Base-by-base conservation (phyloP, 2,113 vertebrate genomes). In the Psilopogon haemacephalus region DNA sequence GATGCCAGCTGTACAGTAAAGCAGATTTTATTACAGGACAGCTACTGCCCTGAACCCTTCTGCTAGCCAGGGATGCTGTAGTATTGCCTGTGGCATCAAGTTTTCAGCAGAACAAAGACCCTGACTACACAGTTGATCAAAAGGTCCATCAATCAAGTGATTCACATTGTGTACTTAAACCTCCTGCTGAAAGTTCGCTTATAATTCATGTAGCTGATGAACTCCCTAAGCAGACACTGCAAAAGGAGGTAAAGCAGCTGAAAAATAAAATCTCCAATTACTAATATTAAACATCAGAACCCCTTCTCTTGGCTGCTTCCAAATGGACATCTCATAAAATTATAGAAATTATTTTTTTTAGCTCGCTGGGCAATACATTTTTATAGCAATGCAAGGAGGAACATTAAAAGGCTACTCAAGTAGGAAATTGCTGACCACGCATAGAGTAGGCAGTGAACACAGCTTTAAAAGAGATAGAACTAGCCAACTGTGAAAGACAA, bases 161-260 rank as follows among this genome's bases (percentile, higher is more conserved):
- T 86, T 95, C 84, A 85, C 74, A 83, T 83, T 83, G 88, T 89
- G 79, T 96, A 88, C 78, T 92, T 92, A 94, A 92, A 74, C 48
- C 42, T 91, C 90, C 56, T 86, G 71, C 30, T 87, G 82, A 80
- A 94, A 94, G 89, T 71, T 68, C 85, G 68, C 42, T 70, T 92
- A 58, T 92, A 91, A 94, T 91, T 92, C 75, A 89, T 65, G 71
- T 5, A 63, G n/a, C 82, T 77, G 75, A 83, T 1, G 11, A 88
- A 60, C 42, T 93, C 81, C 64, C 56, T 80, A 52, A 83, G 56
- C 63, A 91, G 18, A 52, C 70, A 32, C 55, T 80, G 13, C 9
- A 76, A 76, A 92, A 89, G 46, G 37, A 71, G 42, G 21, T 60
- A 90, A 91, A 94, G 20, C 30, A 77, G 26, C 8, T 80, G 56